Conservation (phyloP, 2,888 invertebrate species). For the Ametastegia equiseti region DNA sequence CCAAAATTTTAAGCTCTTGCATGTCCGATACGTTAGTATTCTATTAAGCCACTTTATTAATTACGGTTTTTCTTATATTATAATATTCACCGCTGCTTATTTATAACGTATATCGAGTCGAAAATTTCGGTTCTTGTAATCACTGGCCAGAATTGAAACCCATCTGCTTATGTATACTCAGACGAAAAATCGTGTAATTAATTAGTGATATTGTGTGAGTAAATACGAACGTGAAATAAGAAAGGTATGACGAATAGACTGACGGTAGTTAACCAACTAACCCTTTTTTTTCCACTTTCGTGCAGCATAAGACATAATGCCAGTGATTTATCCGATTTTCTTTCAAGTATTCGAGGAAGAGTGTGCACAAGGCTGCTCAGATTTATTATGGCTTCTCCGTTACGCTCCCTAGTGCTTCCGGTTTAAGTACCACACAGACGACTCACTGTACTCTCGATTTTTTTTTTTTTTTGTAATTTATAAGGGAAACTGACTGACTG, state of each 20-base stretch:
- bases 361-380: conserved; percentile 25
- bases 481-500: not conserved
- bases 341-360: conserved; percentile 33
- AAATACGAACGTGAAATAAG: not conserved
- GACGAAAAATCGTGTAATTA: too few species aligned
- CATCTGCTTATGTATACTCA: not conserved
- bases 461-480: conserved; percentile 16
- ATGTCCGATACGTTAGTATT: not conserved
- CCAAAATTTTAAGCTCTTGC: not conserved
- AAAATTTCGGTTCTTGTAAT: too few species aligned
- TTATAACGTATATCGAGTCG: not conserved
- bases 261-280: not conserved
- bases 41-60: not conserved
- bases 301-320: not conserved
- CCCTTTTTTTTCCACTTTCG: not conserved
- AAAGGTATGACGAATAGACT: not conserved
- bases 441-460: not conserved
- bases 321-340: conserved; percentile 28
- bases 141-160: not conserved
- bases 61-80: not conserved
- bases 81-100: too few species aligned
- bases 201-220: not conserved
- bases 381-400: conserved; percentile 42
- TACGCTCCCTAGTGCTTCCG: conserved; percentile 38
- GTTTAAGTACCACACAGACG: conserved; percentile 34